These are phyloP conservation scores for Ashinkailepas kermadecensis DNA, from an alignment of 2,888 invertebrate species.

Conservation along the genomic window DNA sequence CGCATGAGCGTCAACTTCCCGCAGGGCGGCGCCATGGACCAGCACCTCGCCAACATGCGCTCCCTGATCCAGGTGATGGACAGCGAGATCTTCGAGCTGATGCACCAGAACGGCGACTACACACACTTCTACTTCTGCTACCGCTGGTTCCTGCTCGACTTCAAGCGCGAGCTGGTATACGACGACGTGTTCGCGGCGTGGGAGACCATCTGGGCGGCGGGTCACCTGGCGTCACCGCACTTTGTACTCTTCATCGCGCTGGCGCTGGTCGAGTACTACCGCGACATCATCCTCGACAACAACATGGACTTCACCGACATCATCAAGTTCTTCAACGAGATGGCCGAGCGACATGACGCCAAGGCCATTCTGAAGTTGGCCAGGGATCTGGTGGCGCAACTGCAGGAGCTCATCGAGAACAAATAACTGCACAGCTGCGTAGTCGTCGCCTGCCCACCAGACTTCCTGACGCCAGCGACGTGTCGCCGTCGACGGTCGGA, in stretches of 20 bases:
- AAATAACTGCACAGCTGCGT: constrained; percentile 51
- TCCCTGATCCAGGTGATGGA: constrained; percentile 58
- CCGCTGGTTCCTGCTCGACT: constrained; percentile 93
- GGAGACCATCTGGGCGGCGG: constrained; percentile 95
- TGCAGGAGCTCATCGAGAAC: constrained; percentile 87
- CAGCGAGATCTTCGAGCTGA: constrained; percentile 84
- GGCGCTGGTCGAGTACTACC: constrained; percentile 81
- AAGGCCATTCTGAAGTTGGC: constrained; percentile 71
- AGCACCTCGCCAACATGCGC: constrained; percentile 91
- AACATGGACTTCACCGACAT: constrained; percentile 97
- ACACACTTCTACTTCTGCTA: constrained; percentile 97
- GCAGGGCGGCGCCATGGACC: constrained; percentile 86
- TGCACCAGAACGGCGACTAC: constrained; percentile 91
- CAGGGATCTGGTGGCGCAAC: constrained; percentile 74
- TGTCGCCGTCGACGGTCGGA: too few relatives aligned
- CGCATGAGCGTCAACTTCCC: constrained; percentile 88
- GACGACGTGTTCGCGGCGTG: constrained; percentile 87
- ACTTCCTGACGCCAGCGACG: too few relatives aligned
- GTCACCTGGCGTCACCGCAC: constrained; percentile 73
- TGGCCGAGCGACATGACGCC: constrained; percentile 91
- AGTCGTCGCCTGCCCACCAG: too few relatives aligned
- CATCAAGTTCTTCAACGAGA: constrained; percentile 97
- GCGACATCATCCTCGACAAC: constrained; percentile 89
- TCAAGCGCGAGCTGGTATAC: constrained; percentile 86
- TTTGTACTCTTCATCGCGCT: constrained; percentile 90